phyloP scores from a whole-genome alignment of 2,113 vertebrate species.

The Brachirus orientalis region DNA sequence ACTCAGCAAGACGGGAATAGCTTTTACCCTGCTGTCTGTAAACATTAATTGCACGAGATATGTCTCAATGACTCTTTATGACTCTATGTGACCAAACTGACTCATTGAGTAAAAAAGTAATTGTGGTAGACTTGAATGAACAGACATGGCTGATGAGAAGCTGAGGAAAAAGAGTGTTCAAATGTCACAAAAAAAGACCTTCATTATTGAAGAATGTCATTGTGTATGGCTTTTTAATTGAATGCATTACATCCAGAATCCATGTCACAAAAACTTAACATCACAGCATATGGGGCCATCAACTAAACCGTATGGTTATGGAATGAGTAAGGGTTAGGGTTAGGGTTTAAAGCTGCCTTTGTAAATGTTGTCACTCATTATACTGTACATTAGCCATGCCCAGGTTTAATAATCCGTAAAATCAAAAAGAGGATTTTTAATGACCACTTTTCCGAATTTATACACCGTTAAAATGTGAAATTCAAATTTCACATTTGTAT shows the following conservation, averaged over 20 bases:
- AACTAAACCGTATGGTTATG: slow-evolving; percentile 37
- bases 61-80: slow-evolving; percentile 1
- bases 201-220: slow-evolving; percentile 60
- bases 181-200: slow-evolving; percentile 51
- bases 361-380: slow-evolving; percentile 39
- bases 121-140: slow-evolving; percentile 6
- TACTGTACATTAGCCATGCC: slow-evolving; percentile 29
- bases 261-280: slow-evolving; percentile 58
- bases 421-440: not conserved
- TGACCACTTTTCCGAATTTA: not conserved
- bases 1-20: not conserved
- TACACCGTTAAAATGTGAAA: not conserved
- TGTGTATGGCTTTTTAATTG: slow-evolving; percentile 73
- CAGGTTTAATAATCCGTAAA: slow-evolving; percentile 30
- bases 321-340: slow-evolving; percentile 38
- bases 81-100: slow-evolving; percentile 9
- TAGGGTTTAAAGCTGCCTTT: slow-evolving; percentile 27
- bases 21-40: not conserved
- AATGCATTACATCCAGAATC: slow-evolving; percentile 61
- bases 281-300: slow-evolving; percentile 64
- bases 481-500: slow-evolving; percentile 21
- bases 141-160: slow-evolving; percentile 19
- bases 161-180: slow-evolving; percentile 12
- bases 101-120: not conserved
- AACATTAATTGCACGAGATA: slow-evolving; percentile 9